Conservation (phyloP, 1,140 invertebrate genomes). For the Diprion similis region DNA sequence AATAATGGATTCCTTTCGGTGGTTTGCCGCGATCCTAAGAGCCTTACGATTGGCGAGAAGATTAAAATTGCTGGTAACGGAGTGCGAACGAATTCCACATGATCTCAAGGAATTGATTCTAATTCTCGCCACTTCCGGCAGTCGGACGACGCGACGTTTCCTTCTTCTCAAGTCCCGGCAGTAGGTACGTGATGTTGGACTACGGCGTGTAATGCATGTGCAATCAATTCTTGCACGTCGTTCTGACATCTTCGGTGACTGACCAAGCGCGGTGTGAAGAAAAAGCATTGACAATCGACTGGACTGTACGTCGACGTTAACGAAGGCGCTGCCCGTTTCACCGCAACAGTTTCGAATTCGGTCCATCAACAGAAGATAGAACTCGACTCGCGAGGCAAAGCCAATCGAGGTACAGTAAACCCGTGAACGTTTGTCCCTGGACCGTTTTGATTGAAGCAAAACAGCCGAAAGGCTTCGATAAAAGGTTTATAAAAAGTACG, state of each 20-base stretch:
- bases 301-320: neutral
- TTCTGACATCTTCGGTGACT: neutral
- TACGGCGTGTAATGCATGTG: neutral
- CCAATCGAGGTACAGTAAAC: neutral
- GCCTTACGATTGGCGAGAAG: neutral
- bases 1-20: neutral
- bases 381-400: neutral
- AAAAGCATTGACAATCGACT: neutral
- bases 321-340: neutral
- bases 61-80: neutral
- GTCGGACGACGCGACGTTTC: neutral
- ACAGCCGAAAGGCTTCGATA: neutral
- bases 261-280: neutral
- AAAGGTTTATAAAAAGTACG: neutral
- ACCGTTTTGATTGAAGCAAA: conserved; percentile 1
- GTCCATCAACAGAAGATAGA: neutral
- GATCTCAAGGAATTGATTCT: neutral
- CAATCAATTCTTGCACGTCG: neutral
- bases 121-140: neutral
- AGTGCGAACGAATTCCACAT: neutral
- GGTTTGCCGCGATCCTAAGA: neutral
- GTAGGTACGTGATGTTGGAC: too few relatives aligned
- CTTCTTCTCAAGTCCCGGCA: neutral
- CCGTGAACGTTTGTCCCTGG: neutral
- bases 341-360: neutral